Base-by-base conservation (phyloP, 2,888 invertebrate genomes). In the Lathronympha strigana region DNA sequence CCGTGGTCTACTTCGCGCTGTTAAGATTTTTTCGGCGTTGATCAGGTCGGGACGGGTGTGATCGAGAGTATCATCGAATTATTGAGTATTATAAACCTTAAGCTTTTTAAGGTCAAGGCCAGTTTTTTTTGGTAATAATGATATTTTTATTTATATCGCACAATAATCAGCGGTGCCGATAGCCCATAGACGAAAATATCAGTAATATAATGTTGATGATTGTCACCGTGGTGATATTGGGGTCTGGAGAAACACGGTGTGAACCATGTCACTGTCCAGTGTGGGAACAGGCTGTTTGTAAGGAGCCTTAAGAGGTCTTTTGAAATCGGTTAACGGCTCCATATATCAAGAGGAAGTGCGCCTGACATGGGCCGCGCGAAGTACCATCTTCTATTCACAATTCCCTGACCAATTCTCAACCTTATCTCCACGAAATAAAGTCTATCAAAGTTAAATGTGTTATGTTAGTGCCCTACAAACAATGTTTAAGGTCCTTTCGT, bases 311-410 rank as follows among this genome's bases (percentile, higher is more conserved):
- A 61, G 64, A 62, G 71, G 45, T 68, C 71, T 51, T 53, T 40
- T 38, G 4, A 55, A 49, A 61, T 36, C 66, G 70, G 71, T 55
- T 66, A 47, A 67, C 70, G 40, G 67, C 57, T 64, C 77, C 67
- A 83, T 84, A 84, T 83, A 80, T 85, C 81, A 69, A 72, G 78
- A 72, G 78, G 75, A 80, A 78, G 78, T 86, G 84, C 72, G 76
- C 74, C 70, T 86, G 86, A 86, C 87, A 81, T 50, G 80, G 81
- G 82, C 38, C 55, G 71, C 73, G 76, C 70, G 77, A 71, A 73
- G 70, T 68, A 72, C 71, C 73, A 43, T 21, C 43, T 2, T 11
- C 1, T 1, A 33, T n/a, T n/a, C 33, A 33, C 43, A 21, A 5
- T 2, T 8, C 3, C 4, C 17, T 43, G 9, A 19, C 21, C 19